A percentile compares a stretch with the other conserved stretches of the same genome.
Evolutionary conservation across 2,113 vertebrate genomes (phyloP).

Genomic region (Hippolais icterina): DNA sequence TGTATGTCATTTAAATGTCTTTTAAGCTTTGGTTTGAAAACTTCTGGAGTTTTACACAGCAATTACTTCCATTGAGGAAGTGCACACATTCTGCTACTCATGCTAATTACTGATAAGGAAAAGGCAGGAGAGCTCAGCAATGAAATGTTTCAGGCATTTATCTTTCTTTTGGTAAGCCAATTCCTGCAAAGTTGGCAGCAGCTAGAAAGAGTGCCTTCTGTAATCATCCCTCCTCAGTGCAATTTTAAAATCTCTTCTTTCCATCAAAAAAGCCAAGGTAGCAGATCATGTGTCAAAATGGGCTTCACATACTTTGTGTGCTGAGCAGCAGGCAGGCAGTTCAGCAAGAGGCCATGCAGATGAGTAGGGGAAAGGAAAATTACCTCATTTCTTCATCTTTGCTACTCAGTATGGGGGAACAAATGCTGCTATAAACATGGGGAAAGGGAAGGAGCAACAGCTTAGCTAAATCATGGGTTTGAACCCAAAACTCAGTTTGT

Average conservation of each 20-base stretch:
- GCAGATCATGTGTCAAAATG: not conserved
- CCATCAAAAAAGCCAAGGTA: not conserved
- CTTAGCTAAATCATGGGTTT: not conserved
- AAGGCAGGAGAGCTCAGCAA: not conserved
- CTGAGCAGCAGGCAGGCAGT: not conserved
- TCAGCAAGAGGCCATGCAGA: not conserved
- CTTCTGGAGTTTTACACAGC: not conserved
- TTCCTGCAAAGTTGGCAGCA: not conserved
- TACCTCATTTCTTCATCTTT: not conserved
- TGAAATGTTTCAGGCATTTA: not conserved
- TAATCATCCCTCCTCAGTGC: not conserved
- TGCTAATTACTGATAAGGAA: conserved; percentile 21
- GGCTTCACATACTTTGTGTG: fast-evolving
- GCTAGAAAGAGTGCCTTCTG: not conserved
- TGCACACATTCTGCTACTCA: conserved; percentile 4
- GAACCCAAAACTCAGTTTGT: not conserved
- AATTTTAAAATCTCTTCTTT: not conserved
- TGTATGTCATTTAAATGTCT: not conserved
- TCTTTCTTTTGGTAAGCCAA: not conserved
- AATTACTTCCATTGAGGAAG: conserved; percentile 6
- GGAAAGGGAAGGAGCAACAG: not conserved
- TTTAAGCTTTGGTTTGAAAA: conserved; percentile 30
- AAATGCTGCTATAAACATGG: not conserved
- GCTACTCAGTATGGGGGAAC: not conserved
- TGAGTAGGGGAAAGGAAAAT: not conserved